Base-by-base conservation (phyloP, 2,888 invertebrate species). In the Incurvaria masculella region DNA sequence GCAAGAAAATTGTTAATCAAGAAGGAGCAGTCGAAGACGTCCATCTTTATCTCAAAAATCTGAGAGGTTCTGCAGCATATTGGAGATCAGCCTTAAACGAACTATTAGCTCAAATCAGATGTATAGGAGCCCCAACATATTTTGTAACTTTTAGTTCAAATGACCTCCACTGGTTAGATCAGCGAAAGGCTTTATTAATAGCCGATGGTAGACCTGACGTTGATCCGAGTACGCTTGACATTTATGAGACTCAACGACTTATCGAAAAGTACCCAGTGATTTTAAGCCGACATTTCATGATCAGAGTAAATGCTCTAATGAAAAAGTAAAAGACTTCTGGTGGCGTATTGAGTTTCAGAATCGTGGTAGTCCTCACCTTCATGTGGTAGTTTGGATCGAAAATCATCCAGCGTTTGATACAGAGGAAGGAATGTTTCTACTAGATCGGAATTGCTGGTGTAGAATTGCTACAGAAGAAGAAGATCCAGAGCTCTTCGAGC, bases 151-250 rank as follows among this genome's bases (percentile, higher is more conserved):
- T 52, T 10, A 47, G 47, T 14, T 52, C 33, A 38, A 60, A 61
- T 51, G 58, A 61, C 48, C 44, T 60, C 1, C 47, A 59, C 48
- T 61, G 58, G 60, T 20, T 41, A 19, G 59, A 59, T 45, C 55
- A 54, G 52, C 46, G 48, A 2, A 59, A 54, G 51, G 57, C 52
- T 40, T 49, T 55, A 2, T 48, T 59, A 1, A 55, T 58, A 18
- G 56, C 56, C 6, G 58, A 53, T 47, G 48, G 49, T 27, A 43
- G 51, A 33, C 48, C 47, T 1, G 33, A 49, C n/a, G 46, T n/a
- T 10, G 46, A 52, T 45, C 53, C 55, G 6, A 21, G 20, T 23
- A 8, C 11, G 16, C 4, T 53, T 1, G 23, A 18, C 11, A 33
- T 52, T 5, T n/a, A 40, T 45, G 51, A 47, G 4, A 42, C 5